Conservation (phyloP, 1,140 invertebrate genomes). For the Macrobrachium rosenbergii region DNA sequence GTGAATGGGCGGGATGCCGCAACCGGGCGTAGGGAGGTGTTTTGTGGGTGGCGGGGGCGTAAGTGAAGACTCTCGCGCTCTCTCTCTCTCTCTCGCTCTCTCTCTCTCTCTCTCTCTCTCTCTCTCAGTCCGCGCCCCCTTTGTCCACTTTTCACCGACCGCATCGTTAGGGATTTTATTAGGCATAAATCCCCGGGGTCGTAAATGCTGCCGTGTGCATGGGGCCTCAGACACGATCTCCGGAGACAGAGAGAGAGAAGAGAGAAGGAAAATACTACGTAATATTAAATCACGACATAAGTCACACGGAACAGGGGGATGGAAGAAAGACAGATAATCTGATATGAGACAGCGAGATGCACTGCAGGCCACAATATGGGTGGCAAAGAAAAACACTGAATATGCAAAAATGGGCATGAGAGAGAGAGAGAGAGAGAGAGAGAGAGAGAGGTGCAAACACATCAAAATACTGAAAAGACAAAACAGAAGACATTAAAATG, state of each 20-base stretch:
- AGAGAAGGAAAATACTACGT: background rate
- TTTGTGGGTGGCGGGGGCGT: no score
- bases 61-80: no score
- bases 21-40: no score
- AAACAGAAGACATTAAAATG: background rate
- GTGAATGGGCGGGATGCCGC: no score
- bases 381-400: background rate
- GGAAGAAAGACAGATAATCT: background rate
- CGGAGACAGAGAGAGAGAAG: background rate
- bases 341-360: background rate
- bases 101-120: no score
- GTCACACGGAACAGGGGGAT: no score
- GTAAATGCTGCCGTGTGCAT: constrained; percentile 25
- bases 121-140: background rate
- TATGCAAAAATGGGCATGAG: background rate
- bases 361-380: background rate
- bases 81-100: no score
- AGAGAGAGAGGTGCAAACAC: no score
- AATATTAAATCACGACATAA: no score
- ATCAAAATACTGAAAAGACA: background rate
- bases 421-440: no score
- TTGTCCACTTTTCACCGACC: constrained; percentile 15
- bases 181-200: constrained; percentile 8
- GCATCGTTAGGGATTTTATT: constrained; percentile 18
- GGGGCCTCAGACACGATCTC: background rate